Conservation (phyloP, 2,888 invertebrate genomes). For the Cryptocephalus primarius region DNA sequence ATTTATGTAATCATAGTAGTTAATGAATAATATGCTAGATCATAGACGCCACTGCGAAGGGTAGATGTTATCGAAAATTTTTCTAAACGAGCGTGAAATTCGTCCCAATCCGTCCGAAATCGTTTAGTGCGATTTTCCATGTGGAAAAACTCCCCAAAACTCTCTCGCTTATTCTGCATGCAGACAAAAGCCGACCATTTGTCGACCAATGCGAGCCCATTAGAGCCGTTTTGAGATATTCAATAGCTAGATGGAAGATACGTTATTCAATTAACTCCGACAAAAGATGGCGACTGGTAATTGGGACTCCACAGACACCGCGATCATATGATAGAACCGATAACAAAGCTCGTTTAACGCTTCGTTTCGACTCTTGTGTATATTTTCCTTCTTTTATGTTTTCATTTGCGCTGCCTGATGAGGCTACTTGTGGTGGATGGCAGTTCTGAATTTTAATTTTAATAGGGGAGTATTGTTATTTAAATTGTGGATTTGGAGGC, state of each 20-base stretch:
- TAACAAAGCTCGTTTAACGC: constrained; percentile 19
- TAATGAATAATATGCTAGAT: too few species aligned
- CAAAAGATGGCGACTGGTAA: constrained; percentile 15
- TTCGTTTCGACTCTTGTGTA: constrained; percentile 16
- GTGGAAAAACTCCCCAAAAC: too few species aligned
- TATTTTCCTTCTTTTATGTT: constrained; percentile 11
- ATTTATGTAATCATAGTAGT: too few species aligned
- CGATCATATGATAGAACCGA: constrained; percentile 15
- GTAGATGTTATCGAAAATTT: too few species aligned
- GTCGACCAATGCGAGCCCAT: background rate
- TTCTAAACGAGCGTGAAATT: too few species aligned
- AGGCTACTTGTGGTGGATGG: constrained; percentile 8
- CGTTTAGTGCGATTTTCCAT: too few species aligned
- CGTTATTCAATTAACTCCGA: constrained; percentile 18
- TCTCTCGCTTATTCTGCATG: too few species aligned
- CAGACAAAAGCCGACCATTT: too few species aligned
- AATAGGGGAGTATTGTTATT: constrained; percentile 4
- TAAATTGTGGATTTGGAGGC: constrained; percentile 2
- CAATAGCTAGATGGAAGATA: constrained; percentile 10
- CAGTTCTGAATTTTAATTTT: constrained; percentile 4
- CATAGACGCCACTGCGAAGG: too few species aligned
- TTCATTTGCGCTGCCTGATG: constrained; percentile 14
- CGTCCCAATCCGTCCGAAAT: too few species aligned
- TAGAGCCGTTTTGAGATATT: constrained; percentile 8
- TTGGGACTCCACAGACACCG: constrained; percentile 11